phyloP scores from a whole-genome alignment of 2,113 vertebrate species.

The Zosterops borbonicus region DNA sequence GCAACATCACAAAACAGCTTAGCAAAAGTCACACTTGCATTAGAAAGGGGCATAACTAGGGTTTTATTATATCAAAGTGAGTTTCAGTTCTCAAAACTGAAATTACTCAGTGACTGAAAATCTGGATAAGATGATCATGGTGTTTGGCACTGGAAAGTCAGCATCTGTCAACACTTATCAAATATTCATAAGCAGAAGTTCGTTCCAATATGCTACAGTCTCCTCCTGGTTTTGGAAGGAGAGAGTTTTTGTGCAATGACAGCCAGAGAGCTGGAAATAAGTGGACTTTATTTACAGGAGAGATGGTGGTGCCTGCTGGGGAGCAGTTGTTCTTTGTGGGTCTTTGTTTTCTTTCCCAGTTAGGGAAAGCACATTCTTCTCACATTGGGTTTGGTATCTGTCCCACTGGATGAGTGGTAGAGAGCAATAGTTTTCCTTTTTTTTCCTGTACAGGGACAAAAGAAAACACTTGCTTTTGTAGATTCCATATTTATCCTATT shows the following conservation, averaged over 20 bases:
- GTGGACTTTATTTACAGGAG: neutral
- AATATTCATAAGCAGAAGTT: constrained; percentile 22
- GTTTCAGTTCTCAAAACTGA: neutral
- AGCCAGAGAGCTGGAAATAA: neutral
- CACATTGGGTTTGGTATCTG: neutral
- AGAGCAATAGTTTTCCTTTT: neutral
- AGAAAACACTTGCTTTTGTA: neutral
- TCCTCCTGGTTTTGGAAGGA: constrained; percentile 36
- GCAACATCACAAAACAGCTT: neutral
- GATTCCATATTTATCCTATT: neutral
- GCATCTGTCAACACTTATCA: constrained; percentile 40
- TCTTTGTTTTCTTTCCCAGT: neutral
- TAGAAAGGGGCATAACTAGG: neutral
- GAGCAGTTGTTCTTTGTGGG: neutral
- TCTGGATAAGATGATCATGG: neutral
- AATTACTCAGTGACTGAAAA: neutral
- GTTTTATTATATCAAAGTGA: neutral
- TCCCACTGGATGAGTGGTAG: neutral
- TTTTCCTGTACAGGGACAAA: neutral
- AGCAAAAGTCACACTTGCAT: neutral
- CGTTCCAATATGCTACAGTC: neutral
- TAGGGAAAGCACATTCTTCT: neutral
- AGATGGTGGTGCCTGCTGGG: neutral
- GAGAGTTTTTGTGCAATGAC: neutral
- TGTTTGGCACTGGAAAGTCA: constrained; percentile 13